Evolutionary conservation across 2,888 invertebrate species (phyloP).

Genomic region (Trichogramma evanescens): DNA sequence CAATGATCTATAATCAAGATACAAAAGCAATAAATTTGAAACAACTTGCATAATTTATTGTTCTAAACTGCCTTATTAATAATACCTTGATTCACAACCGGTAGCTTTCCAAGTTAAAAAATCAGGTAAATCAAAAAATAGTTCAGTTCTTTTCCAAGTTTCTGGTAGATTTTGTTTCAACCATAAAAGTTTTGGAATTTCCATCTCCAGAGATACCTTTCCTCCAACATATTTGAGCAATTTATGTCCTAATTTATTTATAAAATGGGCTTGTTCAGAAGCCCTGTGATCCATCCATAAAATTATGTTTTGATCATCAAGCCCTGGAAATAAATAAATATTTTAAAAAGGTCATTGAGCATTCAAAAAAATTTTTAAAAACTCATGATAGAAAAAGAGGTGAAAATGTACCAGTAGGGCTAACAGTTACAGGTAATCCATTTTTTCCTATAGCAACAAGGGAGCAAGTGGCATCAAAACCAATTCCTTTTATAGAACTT

Average conservation of each 20-base stretch:
- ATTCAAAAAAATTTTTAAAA: background rate
- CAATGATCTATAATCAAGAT: conserved; percentile 59
- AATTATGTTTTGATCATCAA: conserved; percentile 71
- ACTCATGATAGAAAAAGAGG: background rate
- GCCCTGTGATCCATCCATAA: conserved; percentile 94
- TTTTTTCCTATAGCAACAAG: conserved; percentile 71
- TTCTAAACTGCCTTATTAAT: background rate
- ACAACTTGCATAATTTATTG: background rate
- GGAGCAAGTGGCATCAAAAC: conserved; percentile 95
- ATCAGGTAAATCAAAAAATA: conserved; percentile 88
- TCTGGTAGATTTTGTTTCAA: conserved; percentile 66
- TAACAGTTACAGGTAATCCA: conserved; percentile 65
- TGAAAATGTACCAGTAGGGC: conserved; percentile 51
- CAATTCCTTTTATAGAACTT: conserved; percentile 69
- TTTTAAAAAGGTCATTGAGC: background rate
- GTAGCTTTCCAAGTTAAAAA: conserved; percentile 91
- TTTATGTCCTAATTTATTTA: conserved; percentile 69
- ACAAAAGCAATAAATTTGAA: background rate
- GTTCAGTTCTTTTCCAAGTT: conserved; percentile 64
- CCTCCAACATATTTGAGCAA: conserved; percentile 84
- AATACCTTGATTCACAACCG: conserved; percentile 59
- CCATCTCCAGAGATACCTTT: conserved; percentile 92
- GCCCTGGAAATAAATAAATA: conserved; percentile 45
- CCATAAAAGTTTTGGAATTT: conserved; percentile 92
- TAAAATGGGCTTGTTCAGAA: conserved; percentile 66